phyloP scores from a whole-genome alignment of 2,113 vertebrate genomes.

The Ailuropoda melanoleuca region DNA sequence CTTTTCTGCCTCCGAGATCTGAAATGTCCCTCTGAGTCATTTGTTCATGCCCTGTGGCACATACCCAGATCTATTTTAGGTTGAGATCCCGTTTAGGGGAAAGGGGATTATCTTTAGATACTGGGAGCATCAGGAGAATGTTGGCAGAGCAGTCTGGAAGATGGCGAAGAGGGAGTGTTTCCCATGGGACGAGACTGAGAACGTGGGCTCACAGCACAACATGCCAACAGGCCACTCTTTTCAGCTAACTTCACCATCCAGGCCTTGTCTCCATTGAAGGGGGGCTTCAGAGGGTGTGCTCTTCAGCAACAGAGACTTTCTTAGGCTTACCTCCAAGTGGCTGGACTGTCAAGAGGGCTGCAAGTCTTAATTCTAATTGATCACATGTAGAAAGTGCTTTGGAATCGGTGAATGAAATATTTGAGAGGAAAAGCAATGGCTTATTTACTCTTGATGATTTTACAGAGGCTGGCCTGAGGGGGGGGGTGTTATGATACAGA shows the following conservation, averaged over 20 bases:
- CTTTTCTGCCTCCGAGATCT: slow-evolving; percentile 34
- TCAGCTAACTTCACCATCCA: neutral
- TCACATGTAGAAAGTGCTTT: slow-evolving; percentile 6
- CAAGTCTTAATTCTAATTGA: neutral
- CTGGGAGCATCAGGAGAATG: slow-evolving; percentile 66
- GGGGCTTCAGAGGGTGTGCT: neutral
- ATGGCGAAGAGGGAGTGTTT: slow-evolving; percentile 40
- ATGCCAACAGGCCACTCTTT: neutral
- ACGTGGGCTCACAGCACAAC: neutral
- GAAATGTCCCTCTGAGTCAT: slow-evolving; percentile 68
- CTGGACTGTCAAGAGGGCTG: neutral
- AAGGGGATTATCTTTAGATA: slow-evolving; percentile 73
- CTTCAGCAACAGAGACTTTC: neutral
- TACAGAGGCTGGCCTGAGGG: neutral
- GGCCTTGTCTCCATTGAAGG: neutral
- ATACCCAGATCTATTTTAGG: slow-evolving; percentile 71
- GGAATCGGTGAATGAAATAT: slow-evolving; percentile 1
- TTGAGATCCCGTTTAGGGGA: slow-evolving; percentile 67
- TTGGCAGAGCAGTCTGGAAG: slow-evolving; percentile 59
- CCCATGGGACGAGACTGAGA: neutral
- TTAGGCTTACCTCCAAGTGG: neutral
- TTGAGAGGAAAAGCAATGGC: neutral
- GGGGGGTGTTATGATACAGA: neutral
- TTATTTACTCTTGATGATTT: slow-evolving; percentile 22
- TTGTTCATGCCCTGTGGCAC: slow-evolving; percentile 38